Percentiles rank a stretch among this genome's conserved stretches.
phyloP scores from a whole-genome alignment of 2,888 invertebrate species.

The Amiota communis region DNA sequence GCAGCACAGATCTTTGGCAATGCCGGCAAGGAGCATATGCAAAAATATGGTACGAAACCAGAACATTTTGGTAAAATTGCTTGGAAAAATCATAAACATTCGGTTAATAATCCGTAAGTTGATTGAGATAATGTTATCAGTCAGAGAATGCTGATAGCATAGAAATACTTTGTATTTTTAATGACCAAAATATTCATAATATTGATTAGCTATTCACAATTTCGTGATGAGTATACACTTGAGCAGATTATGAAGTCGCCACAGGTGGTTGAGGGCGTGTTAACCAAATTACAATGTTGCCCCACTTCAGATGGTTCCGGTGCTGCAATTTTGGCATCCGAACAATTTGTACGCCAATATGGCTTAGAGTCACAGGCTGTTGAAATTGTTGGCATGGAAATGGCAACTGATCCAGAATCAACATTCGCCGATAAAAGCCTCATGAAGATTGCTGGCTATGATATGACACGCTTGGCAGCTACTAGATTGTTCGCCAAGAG shows the following conservation, averaged over 20 bases:
- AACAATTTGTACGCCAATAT: constrained; percentile 89
- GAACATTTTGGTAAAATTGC: constrained; percentile 98
- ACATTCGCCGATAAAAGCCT: constrained; percentile 79
- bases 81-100: constrained; percentile 97
- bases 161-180: neutral
- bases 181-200: neutral
- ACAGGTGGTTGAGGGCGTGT: constrained; percentile 90
- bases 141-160: constrained; percentile 33
- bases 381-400: constrained; percentile 97
- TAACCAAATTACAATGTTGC: constrained; percentile 98
- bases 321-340: constrained; percentile 92
- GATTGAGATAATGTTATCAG: constrained; percentile 33
- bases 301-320: constrained; percentile 99
- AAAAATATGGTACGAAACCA: constrained; percentile 88
- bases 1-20: constrained; percentile 97
- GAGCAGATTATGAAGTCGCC: constrained; percentile 92
- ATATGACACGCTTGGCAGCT: constrained; percentile 92
- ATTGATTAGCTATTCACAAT: constrained; percentile 86
- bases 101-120: constrained; percentile 92
- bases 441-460: constrained; percentile 83
- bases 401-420: constrained; percentile 92
- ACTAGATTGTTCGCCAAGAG: constrained; percentile 83
- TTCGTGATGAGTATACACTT: constrained; percentile 90
- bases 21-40: constrained; percentile 92
- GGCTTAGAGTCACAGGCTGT: constrained; percentile 90